Evolutionary conservation across 2,113 vertebrate species (phyloP).

Genomic region (Phylloscopus trochilus): DNA sequence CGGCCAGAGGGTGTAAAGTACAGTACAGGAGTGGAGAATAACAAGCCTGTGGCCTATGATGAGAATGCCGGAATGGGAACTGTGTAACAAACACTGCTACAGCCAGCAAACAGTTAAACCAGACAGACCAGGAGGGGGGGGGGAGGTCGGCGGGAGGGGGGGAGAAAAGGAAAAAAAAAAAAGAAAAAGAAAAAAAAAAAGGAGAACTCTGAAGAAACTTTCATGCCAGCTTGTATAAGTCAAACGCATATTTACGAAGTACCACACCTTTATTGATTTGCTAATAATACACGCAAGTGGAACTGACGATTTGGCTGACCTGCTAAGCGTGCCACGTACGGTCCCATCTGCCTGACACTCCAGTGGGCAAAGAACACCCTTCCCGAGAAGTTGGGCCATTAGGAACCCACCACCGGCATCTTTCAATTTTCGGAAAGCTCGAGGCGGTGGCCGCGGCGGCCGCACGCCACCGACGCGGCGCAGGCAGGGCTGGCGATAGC

Average conservation of each 20-base stretch:
- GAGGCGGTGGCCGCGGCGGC: neutral
- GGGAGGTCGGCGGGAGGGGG: rapidly evolving
- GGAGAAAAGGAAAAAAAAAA: too few species aligned
- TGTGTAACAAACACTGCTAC: neutral
- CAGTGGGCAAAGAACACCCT: conserved; percentile 10
- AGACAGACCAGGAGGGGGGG: neutral
- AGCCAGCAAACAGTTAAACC: conserved; percentile 57
- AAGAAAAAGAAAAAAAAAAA: neutral
- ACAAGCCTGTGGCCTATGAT: neutral
- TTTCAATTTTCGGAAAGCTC: neutral
- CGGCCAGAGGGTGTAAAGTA: neutral
- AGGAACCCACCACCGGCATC: neutral
- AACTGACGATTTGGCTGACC: conserved; percentile 25
- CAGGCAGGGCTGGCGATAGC: conserved; percentile 24
- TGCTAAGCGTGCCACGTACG: conserved; percentile 5
- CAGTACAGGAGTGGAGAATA: neutral
- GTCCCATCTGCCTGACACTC: neutral
- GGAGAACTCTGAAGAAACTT: conserved; percentile 41
- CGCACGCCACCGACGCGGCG: neutral
- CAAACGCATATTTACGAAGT: conserved; percentile 35
- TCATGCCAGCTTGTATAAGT: neutral
- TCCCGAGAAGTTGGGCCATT: conserved; percentile 2
- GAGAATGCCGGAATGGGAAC: neutral
- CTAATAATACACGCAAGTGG: conserved; percentile 37
- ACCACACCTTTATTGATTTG: conserved; percentile 52